Conservation (phyloP, 2,797 vertebrate genomes). For the Trachurus trachurus region DNA sequence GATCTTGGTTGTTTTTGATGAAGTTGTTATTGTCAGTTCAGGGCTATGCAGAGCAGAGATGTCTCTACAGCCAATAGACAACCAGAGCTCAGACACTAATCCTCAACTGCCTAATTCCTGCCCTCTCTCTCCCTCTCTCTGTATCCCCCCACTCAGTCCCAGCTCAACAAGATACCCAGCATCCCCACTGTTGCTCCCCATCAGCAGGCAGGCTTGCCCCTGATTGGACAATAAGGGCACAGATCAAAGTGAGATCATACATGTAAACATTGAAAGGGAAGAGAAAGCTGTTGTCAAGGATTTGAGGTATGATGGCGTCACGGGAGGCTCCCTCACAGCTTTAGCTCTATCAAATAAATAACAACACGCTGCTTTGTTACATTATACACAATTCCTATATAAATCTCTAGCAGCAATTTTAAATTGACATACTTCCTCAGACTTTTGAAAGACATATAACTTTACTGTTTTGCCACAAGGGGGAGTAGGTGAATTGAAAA, state of each 20-base stretch:
- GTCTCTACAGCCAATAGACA: slow-evolving; percentile 64
- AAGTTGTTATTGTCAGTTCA: slow-evolving; percentile 64
- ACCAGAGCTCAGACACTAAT: slow-evolving; percentile 80
- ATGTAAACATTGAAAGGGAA: slow-evolving; percentile 60
- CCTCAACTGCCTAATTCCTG: slow-evolving; percentile 78
- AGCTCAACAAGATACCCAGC: slow-evolving; percentile 37
- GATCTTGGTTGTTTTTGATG: slow-evolving; percentile 63
- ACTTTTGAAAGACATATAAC: not conserved
- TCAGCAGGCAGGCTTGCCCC: slow-evolving; percentile 19
- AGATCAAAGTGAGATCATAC: slow-evolving; percentile 52
- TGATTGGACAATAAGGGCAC: slow-evolving; percentile 64
- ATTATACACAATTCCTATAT: not conserved
- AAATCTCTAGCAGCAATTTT: not conserved
- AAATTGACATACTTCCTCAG: slow-evolving; percentile 9
- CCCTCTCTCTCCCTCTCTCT: slow-evolving; percentile 17
- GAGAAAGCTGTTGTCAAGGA: slow-evolving; percentile 63
- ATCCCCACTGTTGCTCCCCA: slow-evolving; percentile 64
- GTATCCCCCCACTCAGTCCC: slow-evolving; percentile 22
- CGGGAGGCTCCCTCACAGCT: slow-evolving; percentile 9
- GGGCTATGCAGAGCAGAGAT: slow-evolving; percentile 40
- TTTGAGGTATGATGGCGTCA: slow-evolving; percentile 37
- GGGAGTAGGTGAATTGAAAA: slow-evolving; percentile 71
- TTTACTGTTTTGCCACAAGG: slow-evolving; percentile 75
- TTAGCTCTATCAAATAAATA: slow-evolving; percentile 31
- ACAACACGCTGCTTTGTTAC: slow-evolving; percentile 18